These are phyloP conservation scores for Ochlodes sylvanus DNA, from an alignment of 2,888 invertebrate species.

Conservation along the genomic window DNA sequence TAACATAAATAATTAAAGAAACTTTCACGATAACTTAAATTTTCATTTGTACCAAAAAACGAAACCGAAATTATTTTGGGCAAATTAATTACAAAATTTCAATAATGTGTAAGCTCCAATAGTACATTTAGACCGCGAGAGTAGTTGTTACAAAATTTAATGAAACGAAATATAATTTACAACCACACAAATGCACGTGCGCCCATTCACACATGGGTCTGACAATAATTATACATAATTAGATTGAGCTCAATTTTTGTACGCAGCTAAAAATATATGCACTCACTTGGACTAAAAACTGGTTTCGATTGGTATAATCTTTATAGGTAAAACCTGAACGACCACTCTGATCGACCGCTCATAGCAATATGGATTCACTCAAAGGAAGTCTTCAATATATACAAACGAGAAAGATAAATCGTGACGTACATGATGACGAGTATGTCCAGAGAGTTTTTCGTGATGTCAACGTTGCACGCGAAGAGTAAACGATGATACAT, in stretches of 20 bases:
- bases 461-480: background rate
- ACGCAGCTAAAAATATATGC: no score
- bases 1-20: background rate
- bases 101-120: no score
- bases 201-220: background rate
- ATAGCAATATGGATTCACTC: background rate
- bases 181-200: background rate
- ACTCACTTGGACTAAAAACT: no score
- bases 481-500: background rate
- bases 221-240: no score
- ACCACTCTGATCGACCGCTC: background rate
- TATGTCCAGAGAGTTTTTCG: background rate
- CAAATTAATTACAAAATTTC: no score
- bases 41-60: no score
- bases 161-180: no score
- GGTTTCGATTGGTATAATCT: background rate
- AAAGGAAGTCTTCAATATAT: background rate
- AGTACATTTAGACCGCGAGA: no score
- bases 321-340: background rate
- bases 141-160: no score
- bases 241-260: no score
- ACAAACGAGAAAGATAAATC: slow-evolving; percentile 2
- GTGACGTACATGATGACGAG: background rate
- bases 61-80: no score
- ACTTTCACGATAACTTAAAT: no score